A percentile compares a stretch with the other conserved stretches of the same genome.
Evolutionary conservation across 2,797 vertebrate species (phyloP).

Genomic region (Somateria mollissima): DNA sequence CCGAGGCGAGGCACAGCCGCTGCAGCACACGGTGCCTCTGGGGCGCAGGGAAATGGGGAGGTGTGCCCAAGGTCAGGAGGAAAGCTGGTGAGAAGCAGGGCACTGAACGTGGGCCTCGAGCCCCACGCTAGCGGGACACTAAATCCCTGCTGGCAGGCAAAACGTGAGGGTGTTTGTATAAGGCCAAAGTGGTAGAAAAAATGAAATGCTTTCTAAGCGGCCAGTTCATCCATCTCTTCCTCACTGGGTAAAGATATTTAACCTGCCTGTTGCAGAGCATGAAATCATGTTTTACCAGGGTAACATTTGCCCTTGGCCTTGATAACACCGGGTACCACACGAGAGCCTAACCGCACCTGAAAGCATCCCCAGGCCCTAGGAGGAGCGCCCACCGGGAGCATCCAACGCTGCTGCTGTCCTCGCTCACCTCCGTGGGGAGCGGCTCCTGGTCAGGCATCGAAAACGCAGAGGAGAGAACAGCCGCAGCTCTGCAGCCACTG

Average conservation of each 20-base stretch:
- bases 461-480: neutral
- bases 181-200: neutral
- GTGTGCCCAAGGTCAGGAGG: neutral
- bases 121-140: neutral
- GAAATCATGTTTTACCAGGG: neutral
- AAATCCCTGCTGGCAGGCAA: accelerated
- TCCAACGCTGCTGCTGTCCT: neutral
- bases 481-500: neutral
- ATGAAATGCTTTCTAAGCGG: neutral
- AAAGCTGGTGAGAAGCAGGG: neutral
- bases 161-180: neutral
- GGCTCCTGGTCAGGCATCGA: neutral
- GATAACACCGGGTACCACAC: neutral
- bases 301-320: accelerated
- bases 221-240: neutral
- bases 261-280: neutral
- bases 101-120: neutral
- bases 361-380: neutral
- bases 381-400: neutral
- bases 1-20: neutral
- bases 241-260: neutral
- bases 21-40: too few species aligned
- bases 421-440: neutral
- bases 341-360: neutral
- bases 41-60: neutral